phyloP scores from a whole-genome alignment of 2,888 invertebrate genomes.

The Dicyrtomina minuta region DNA sequence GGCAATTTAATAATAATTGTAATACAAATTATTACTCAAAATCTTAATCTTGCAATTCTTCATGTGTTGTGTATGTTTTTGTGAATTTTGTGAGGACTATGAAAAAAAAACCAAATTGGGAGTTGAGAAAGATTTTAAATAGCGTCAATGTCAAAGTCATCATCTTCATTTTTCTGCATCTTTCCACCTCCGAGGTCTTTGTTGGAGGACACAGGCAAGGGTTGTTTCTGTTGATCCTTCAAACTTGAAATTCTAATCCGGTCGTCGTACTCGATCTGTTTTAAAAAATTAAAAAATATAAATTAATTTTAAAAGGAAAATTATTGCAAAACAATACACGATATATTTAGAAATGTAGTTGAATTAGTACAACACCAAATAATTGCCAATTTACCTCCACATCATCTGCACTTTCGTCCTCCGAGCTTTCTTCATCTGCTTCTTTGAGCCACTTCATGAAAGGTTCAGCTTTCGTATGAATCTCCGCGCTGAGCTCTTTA shows the following conservation, averaged over 20 bases:
- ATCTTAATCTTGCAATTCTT: too few species aligned
- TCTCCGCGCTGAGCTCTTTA: slow-evolving; percentile 86
- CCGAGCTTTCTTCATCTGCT: slow-evolving; percentile 88
- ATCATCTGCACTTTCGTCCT: slow-evolving; percentile 69
- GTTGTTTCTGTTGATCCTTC: slow-evolving; percentile 61
- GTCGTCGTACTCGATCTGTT: slow-evolving; percentile 83
- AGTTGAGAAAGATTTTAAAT: too few species aligned
- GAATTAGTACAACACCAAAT: background rate
- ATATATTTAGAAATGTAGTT: too few species aligned
- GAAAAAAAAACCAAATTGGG: too few species aligned
- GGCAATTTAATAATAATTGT: too few species aligned
- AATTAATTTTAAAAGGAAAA: background rate
- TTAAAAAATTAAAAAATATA: too few species aligned
- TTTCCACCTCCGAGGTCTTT: slow-evolving; percentile 30
- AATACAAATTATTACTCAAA: too few species aligned
- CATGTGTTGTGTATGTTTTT: too few species aligned
- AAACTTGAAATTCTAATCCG: slow-evolving; percentile 75
- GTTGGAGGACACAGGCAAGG: slow-evolving; percentile 22
- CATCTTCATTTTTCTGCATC: slow-evolving; percentile 64
- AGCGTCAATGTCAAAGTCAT: slow-evolving; percentile 89
- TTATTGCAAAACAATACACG: too few species aligned
- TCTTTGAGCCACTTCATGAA: slow-evolving; percentile 96
- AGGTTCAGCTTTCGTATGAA: slow-evolving; percentile 86
- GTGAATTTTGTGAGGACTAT: too few species aligned
- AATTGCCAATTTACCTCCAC: slow-evolving; percentile 64